Evolutionary conservation across 2,888 invertebrate species (phyloP).

Genomic region (Vanessa cardui): DNA sequence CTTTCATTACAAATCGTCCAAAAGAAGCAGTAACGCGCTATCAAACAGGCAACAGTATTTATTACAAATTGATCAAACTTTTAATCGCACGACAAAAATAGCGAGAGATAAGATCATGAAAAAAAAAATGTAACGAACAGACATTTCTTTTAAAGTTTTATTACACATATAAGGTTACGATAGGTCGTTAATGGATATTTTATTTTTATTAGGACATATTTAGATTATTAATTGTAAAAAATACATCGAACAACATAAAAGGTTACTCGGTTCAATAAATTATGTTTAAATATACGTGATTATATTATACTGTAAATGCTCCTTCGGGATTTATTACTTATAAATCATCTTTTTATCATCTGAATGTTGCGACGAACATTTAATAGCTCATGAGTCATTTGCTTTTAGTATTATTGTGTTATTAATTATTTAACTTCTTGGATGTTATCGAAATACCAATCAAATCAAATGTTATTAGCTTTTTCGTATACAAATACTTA

Average conservation of each 20-base stretch:
- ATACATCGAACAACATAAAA: slow-evolving; percentile 7
- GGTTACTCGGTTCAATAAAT: neutral
- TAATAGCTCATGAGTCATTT: slow-evolving; percentile 33
- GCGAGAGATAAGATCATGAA: too few relatives aligned
- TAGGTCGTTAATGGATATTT: too few relatives aligned
- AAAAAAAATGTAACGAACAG: too few relatives aligned
- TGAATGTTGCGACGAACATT: slow-evolving; percentile 29
- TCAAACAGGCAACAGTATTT: too few relatives aligned
- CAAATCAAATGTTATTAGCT: too few relatives aligned
- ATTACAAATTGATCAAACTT: too few relatives aligned
- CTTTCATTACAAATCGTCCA: too few relatives aligned
- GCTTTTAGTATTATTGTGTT: slow-evolving; percentile 26
- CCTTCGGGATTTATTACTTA: slow-evolving; percentile 26
- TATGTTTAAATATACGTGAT: neutral
- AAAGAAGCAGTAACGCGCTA: too few relatives aligned
- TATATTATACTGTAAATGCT: slow-evolving; percentile 10
- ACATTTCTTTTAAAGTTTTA: too few relatives aligned
- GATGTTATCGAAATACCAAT: neutral
- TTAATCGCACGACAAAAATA: too few relatives aligned
- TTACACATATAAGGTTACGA: too few relatives aligned
- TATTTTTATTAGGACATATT: neutral
- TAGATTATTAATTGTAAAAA: neutral
- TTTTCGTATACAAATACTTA: too few relatives aligned
- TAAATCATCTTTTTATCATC: slow-evolving; percentile 32
- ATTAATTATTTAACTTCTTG: slow-evolving; percentile 1